Evolutionary conservation across 2,113 vertebrate species (phyloP).

Genomic region (Dunckerocampus dactyliophorus): DNA sequence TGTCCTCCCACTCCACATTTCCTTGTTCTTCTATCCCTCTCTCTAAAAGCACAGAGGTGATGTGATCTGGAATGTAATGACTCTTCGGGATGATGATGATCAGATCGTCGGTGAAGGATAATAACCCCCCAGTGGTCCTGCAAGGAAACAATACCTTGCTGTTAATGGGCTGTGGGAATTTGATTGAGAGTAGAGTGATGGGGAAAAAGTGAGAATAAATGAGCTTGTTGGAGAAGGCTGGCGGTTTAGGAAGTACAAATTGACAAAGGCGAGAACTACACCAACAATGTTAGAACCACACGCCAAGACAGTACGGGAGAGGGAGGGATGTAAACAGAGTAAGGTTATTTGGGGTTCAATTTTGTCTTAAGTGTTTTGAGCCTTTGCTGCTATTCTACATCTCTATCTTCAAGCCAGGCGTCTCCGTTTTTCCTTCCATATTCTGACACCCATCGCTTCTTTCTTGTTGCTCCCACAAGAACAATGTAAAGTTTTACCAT

Average conservation of each 20-base stretch:
- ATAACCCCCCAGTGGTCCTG: conserved; percentile 31
- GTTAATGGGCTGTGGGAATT: conserved; percentile 28
- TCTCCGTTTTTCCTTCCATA: conserved; percentile 4
- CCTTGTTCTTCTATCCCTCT: background rate
- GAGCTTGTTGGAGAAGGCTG: background rate
- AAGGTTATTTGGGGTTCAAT: conserved; percentile 43
- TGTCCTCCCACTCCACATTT: background rate
- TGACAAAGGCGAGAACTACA: background rate
- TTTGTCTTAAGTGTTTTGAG: conserved; percentile 22
- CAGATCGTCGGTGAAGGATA: conserved; percentile 34
- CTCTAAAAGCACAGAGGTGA: conserved; percentile 16
- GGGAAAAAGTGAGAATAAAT: background rate
- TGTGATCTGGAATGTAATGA: conserved; percentile 46
- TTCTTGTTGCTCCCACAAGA: conserved; percentile 10
- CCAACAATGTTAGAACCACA: background rate
- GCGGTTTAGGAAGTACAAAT: background rate
- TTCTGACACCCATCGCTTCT: background rate
- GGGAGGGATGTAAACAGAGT: conserved; percentile 12
- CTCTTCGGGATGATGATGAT: conserved; percentile 35
- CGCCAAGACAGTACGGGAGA: background rate
- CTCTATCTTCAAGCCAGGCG: conserved; percentile 12
- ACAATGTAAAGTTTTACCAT: conserved; percentile 7
- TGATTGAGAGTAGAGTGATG: conserved; percentile 5
- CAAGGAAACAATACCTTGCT: conserved; percentile 19
- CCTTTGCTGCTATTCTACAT: conserved; percentile 16